phyloP scores from a whole-genome alignment of 2,888 invertebrate genomes.

The Drosophila neonasuta region DNA sequence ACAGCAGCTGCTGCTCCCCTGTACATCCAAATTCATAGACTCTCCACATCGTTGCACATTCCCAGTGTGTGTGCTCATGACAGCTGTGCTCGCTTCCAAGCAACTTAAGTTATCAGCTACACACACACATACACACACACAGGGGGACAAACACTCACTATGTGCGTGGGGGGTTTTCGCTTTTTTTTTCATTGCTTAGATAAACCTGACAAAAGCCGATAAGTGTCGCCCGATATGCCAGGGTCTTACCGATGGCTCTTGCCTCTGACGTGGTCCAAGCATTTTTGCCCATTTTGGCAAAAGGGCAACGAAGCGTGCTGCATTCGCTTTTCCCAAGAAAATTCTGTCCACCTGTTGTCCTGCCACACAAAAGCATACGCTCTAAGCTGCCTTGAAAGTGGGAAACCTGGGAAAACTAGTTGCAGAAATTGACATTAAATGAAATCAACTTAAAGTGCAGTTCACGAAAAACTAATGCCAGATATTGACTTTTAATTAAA shows the following conservation, averaged over 20 bases:
- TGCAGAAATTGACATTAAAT: neutral
- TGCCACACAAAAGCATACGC: neutral
- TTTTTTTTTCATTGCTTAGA: slow-evolving; percentile 34
- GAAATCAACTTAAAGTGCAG: neutral
- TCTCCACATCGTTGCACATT: slow-evolving; percentile 24
- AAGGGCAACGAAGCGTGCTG: neutral
- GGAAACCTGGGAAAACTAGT: neutral
- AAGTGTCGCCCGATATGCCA: slow-evolving; percentile 43
- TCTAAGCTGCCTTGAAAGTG: neutral
- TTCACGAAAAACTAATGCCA: too few species aligned
- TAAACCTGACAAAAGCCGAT: slow-evolving; percentile 60
- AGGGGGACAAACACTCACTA: neutral
- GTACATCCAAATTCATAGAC: slow-evolving; percentile 2
- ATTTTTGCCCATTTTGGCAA: neutral
- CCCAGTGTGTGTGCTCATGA: slow-evolving; percentile 33
- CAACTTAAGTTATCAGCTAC: slow-evolving; percentile 66
- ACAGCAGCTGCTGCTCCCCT: slow-evolving; percentile 1
- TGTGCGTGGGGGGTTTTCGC: slow-evolving; percentile 30
- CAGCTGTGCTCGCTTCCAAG: slow-evolving; percentile 67
- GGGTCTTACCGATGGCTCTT: slow-evolving; percentile 10
- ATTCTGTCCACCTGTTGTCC: slow-evolving; percentile 27
- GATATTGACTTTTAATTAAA: too few species aligned
- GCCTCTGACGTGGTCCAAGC: slow-evolving; percentile 7
- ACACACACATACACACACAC: slow-evolving; percentile 8
- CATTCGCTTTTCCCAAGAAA: neutral